phyloP scores from a whole-genome alignment of 2,113 vertebrate genomes.

The Scartelaos histophorus region DNA sequence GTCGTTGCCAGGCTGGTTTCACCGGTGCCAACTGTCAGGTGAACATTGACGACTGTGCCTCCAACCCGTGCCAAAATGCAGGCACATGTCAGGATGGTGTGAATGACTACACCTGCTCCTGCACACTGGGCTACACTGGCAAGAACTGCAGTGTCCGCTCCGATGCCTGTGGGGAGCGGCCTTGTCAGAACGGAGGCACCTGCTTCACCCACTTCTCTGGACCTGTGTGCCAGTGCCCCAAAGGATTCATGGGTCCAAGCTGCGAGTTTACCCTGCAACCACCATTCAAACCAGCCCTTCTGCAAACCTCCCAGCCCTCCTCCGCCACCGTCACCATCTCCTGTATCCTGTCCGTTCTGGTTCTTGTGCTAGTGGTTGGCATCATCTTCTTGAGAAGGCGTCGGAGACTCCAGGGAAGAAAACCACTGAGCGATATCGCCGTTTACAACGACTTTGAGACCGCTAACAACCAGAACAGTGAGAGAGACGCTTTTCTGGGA shows the following conservation, averaged over 20 bases:
- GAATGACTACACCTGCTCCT: slow-evolving; percentile 85
- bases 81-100: slow-evolving; percentile 89
- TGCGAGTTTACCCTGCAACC: slow-evolving; percentile 83
- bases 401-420: slow-evolving; percentile 68
- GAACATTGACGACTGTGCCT: slow-evolving; percentile 88
- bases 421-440: slow-evolving; percentile 65
- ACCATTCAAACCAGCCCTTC: slow-evolving; percentile 65
- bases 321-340: slow-evolving; percentile 77
- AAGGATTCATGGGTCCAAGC: slow-evolving; percentile 86
- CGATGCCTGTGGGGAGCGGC: slow-evolving; percentile 81
- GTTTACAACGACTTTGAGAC: slow-evolving; percentile 81
- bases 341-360: slow-evolving; percentile 76
- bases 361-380: slow-evolving; percentile 74
- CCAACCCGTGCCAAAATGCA: slow-evolving; percentile 88
- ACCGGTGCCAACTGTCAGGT: slow-evolving; percentile 88
- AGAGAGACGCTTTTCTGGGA: slow-evolving; percentile 76
- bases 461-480: slow-evolving; percentile 75
- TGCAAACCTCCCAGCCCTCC: slow-evolving; percentile 64
- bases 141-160: slow-evolving; percentile 83
- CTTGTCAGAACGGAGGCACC: slow-evolving; percentile 84
- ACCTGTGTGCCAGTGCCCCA: slow-evolving; percentile 85
- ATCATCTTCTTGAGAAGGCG: slow-evolving; percentile 71
- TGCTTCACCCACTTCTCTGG: slow-evolving; percentile 91
- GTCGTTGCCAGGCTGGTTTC: slow-evolving; percentile 87
- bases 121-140: slow-evolving; percentile 85